phyloP scores from a whole-genome alignment of 1,140 invertebrate species.

The Cheumatopsyche charites region DNA sequence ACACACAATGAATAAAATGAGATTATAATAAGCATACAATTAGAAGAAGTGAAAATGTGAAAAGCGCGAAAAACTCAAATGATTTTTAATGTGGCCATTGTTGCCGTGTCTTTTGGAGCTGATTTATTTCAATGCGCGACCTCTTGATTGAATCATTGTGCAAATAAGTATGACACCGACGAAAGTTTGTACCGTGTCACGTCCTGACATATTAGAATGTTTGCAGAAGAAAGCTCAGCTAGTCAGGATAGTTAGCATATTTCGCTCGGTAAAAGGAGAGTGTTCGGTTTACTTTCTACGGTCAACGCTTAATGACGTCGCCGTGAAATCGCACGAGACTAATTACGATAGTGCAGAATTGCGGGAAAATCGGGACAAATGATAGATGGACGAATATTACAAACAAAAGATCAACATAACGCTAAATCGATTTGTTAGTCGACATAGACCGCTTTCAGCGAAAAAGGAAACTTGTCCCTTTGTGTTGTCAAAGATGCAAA shows the following conservation, averaged over 20 bases:
- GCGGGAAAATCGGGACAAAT: neutral
- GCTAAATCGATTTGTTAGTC: too few species aligned
- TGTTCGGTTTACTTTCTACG: slow-evolving; percentile 26
- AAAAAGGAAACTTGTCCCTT: slow-evolving; percentile 30
- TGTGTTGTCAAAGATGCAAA: slow-evolving; percentile 12
- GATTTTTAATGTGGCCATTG: too few species aligned
- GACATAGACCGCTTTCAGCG: neutral
- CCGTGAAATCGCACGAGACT: neutral
- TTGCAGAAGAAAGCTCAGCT: slow-evolving; percentile 1
- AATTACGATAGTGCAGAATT: neutral
- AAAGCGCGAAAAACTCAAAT: too few species aligned
- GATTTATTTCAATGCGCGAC: too few species aligned
- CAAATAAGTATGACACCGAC: too few species aligned
- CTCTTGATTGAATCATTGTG: too few species aligned
- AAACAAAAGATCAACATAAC: too few species aligned
- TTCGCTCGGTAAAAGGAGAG: slow-evolving; percentile 23
- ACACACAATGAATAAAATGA: too few species aligned
- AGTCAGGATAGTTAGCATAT: slow-evolving; percentile 22
- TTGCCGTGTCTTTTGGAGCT: too few species aligned
- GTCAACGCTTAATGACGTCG: slow-evolving; percentile 26
- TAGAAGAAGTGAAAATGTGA: too few species aligned
- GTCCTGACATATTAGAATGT: slow-evolving; percentile 19
- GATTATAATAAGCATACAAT: too few species aligned
- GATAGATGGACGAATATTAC: too few species aligned
- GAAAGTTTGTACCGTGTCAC: neutral